Base-by-base conservation (phyloP, 2,797 vertebrate species). In the Lophius americanus region DNA sequence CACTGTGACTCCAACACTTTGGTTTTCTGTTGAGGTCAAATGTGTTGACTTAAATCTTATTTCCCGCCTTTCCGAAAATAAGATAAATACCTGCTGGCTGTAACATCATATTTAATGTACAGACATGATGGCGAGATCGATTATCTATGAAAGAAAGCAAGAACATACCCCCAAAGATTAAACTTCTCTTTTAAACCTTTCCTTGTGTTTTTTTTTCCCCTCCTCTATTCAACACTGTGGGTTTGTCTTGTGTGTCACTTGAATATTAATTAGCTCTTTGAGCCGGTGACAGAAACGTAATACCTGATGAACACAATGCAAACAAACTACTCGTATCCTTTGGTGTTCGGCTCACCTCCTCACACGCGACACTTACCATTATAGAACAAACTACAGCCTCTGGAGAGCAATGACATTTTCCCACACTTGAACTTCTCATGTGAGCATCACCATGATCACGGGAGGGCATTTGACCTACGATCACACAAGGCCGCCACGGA, bases 241-340 rank as follows among this genome's bases (percentile, higher is more conserved):
- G 32, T 49, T 56, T 62, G 50, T 57, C 38, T 83, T 64, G 4
- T 64, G n/a, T 80, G 66, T 80, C 79, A 70, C 73, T 83, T 73
- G 11, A 85, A 81, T 82, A 89, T 89, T 87, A 35, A 88, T 82
- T 13, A 4, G 10, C 37, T 75, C 10, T 64, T 62, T 49, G 14
- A 63, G 32, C 42, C 56, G 37, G 33, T 4, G 11, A 32, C 59
- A 64, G 75, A 76, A 82, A 79, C 61, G 14, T 33, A 61, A 85
- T 23, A 68, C 76, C 59, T 58, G 47, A 75, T 72, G 44, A 76
- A 75, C 14, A 36, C 58, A 42, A 49, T 3, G 42, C 60, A 64
- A 63, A 60, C 37, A 23, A 23, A 23, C 23, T 23, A 23, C 23
- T 11, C 11, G 39, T 33, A 46, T 54, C 43, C 69, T 70, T 10